Evolutionary conservation across 2,888 invertebrate species (phyloP).

Genomic region (Drosophila nigritarsus): DNA sequence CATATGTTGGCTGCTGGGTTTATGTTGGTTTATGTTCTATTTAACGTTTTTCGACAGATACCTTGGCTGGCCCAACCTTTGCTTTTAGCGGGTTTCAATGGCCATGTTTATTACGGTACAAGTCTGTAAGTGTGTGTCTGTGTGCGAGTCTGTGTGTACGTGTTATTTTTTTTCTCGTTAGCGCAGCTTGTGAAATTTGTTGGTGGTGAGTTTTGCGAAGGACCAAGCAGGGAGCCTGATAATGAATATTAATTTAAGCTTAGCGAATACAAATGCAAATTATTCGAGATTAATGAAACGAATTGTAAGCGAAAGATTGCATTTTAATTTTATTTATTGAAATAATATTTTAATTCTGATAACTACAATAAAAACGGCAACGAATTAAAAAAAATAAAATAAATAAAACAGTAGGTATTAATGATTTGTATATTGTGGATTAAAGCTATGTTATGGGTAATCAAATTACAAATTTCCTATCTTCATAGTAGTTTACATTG

Average conservation of each 20-base stretch:
- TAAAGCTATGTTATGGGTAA: neutral
- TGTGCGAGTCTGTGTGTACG: neutral
- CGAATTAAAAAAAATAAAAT: neutral
- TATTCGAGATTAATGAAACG: slow-evolving; percentile 34
- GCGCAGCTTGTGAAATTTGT: slow-evolving; percentile 29
- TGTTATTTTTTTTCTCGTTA: slow-evolving; percentile 4
- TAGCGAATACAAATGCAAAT: slow-evolving; percentile 25
- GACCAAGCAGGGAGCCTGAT: neutral
- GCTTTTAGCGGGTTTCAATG: slow-evolving; percentile 29
- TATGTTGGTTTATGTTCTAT: slow-evolving; percentile 52
- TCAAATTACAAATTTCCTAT: neutral
- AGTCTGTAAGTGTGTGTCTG: neutral
- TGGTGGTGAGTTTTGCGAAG: slow-evolving; percentile 6
- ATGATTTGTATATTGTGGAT: neutral
- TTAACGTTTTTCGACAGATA: slow-evolving; percentile 43
- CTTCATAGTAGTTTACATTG: no score
- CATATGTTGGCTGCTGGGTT: slow-evolving; percentile 41
- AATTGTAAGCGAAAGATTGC: slow-evolving; percentile 24
- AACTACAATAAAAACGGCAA: neutral
- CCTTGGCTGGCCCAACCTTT: slow-evolving; percentile 22
- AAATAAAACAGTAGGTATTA: neutral
- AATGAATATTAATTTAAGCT: slow-evolving; percentile 51
- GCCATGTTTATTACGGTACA: slow-evolving; percentile 35
- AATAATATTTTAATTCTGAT: neutral
- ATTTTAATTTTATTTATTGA: slow-evolving; percentile 24